Percentiles rank a stretch among this genome's conserved stretches.
These are phyloP conservation scores for Coptotermes formosanus DNA, from an alignment of 1,140 invertebrate species.

Conservation along the genomic window DNA sequence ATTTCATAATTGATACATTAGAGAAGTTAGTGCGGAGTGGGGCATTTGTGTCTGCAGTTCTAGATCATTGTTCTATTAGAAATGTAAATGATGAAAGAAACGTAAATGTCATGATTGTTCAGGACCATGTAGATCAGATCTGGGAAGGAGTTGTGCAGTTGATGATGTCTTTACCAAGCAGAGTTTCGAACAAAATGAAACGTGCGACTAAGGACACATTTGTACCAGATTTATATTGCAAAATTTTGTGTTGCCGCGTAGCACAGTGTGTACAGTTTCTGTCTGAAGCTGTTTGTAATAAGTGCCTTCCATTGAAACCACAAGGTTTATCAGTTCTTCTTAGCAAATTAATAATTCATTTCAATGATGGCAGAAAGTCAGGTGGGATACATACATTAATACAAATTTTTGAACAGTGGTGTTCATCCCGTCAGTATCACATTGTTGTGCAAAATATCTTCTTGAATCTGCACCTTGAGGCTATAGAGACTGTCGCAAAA, in stretches of 20 bases:
- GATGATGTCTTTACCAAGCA: conserved; percentile 62
- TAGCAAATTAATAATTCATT: conserved; percentile 59
- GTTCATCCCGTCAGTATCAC: conserved; percentile 7
- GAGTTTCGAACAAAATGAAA: conserved; percentile 64
- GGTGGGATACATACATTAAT: conserved; percentile 49
- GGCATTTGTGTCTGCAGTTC: conserved; percentile 51
- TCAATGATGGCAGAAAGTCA: conserved; percentile 49
- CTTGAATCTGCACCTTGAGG: conserved; percentile 45
- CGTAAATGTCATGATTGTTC: conserved; percentile 30
- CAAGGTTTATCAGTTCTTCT: conserved; percentile 55
- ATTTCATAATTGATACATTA: conserved; percentile 48
- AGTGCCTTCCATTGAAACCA: conserved; percentile 46
- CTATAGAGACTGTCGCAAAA: conserved; percentile 49
- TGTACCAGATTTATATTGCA: conserved; percentile 55
- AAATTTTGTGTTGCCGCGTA: conserved; percentile 60
- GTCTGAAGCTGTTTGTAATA: conserved; percentile 45
- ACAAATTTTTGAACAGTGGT: conserved; percentile 43
- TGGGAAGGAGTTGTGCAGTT: conserved; percentile 61
- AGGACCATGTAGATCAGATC: conserved; percentile 37
- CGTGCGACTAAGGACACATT: conserved; percentile 58
- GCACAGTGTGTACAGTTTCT: conserved; percentile 59
- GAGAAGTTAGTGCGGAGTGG: conserved; percentile 57
- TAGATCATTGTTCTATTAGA: conserved; percentile 38
- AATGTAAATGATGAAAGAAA: background rate
- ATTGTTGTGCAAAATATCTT: conserved; percentile 42